Percentiles rank a stretch among this genome's conserved stretches.
These are phyloP conservation scores for Dryobates pubescens DNA, from an alignment of 2,797 vertebrate genomes.

Conservation along the genomic window DNA sequence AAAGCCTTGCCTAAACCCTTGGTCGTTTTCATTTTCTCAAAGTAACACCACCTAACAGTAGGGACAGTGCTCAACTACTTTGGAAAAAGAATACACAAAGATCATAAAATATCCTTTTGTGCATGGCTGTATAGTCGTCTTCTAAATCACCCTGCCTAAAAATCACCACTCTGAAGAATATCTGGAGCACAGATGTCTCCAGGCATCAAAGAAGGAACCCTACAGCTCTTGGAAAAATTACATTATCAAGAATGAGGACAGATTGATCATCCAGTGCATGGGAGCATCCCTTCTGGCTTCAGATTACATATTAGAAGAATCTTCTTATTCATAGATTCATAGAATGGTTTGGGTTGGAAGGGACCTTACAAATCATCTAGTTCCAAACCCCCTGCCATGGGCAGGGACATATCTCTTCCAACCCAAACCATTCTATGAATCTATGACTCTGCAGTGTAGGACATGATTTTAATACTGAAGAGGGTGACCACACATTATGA, in stretches of 20 bases:
- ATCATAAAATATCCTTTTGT: not conserved
- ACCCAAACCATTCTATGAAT: too few species aligned
- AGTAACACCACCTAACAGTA: not conserved
- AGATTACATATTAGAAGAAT: too few species aligned
- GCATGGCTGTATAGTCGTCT: not conserved
- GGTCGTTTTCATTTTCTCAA: not conserved
- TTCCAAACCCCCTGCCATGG: too few species aligned
- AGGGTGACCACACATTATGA: not conserved
- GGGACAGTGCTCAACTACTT: not conserved
- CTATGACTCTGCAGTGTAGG: not conserved
- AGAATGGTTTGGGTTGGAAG: too few species aligned
- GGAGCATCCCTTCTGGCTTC: not conserved
- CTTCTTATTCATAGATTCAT: too few species aligned
- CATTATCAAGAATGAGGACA: not conserved
- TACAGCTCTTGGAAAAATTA: not conserved
- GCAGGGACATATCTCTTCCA: too few species aligned
- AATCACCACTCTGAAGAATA: not conserved
- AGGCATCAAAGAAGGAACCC: not conserved
- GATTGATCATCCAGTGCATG: not conserved
- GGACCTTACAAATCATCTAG: too few species aligned
- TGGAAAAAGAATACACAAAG: not conserved
- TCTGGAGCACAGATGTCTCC: not conserved
- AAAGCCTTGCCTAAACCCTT: not conserved
- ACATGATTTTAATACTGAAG: not conserved
- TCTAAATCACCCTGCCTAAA: not conserved